Evolutionary conservation across 2,113 vertebrate genomes (phyloP).

Genomic region (Anolis carolinensis): DNA sequence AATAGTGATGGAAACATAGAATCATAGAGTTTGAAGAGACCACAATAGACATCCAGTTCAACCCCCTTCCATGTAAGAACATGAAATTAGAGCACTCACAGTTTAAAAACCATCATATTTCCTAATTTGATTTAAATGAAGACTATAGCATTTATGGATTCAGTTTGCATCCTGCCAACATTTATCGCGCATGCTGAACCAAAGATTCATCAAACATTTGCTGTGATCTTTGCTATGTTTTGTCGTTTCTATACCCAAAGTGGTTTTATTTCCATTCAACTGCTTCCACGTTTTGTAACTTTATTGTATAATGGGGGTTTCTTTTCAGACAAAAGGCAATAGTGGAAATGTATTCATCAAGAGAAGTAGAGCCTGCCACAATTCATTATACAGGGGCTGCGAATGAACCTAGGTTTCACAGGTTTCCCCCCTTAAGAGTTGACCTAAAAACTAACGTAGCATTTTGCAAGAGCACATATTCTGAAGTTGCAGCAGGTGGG

Average conservation of each 20-base stretch:
- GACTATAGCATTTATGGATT: neutral
- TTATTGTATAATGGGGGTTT: constrained; percentile 46
- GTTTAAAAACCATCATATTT: too few species aligned
- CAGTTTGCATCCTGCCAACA: constrained; percentile 59
- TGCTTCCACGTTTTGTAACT: constrained; percentile 19
- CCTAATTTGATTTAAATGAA: too few species aligned
- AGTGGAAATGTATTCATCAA: constrained; percentile 57
- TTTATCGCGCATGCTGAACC: constrained; percentile 55
- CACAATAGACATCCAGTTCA: too few species aligned
- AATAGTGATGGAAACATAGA: neutral
- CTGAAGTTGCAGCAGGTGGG: constrained; percentile 77
- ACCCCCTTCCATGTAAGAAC: too few species aligned
- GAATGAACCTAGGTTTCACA: constrained; percentile 75
- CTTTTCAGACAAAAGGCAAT: constrained; percentile 49
- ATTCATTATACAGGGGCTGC: constrained; percentile 71
- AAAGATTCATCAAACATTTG: constrained; percentile 60
- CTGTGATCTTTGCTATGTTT: constrained; percentile 59
- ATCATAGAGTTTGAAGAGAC: neutral
- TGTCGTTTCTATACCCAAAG: constrained; percentile 54
- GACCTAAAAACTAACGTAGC: constrained; percentile 82
- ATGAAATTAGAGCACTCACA: too few species aligned
- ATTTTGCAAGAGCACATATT: constrained; percentile 78
- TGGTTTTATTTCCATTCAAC: neutral
- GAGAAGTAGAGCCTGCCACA: constrained; percentile 71
- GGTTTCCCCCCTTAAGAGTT: constrained; percentile 78